Evolutionary conservation across 2,888 invertebrate species (phyloP), one percentile per base, ranked within the genome.

Genomic region (Caenorhabditis zanzibari): DNA sequence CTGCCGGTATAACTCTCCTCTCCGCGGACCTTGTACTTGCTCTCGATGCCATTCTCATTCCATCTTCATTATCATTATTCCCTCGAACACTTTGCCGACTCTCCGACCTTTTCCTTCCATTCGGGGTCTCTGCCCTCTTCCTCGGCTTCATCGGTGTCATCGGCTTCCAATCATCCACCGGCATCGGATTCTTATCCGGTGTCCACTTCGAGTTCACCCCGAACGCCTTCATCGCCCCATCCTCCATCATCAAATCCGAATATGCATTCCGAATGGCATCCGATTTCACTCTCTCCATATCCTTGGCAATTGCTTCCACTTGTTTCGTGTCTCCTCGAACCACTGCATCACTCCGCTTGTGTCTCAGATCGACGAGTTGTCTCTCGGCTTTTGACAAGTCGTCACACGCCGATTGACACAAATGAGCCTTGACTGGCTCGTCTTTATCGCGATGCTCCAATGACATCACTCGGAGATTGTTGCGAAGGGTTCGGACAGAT

Each of bases 191-290:
- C 71, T 75, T 81, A 54, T 88, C 85, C 14, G 85, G 84, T 10
- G 88, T 88, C 89, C 89, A 89, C 52, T 86, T 87, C 0, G 89
- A 89, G 41, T 88, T 84, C 35, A 89, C 86, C 16, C 89, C 89
- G 59, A 86, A 87, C n/a, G 89, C 88, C 26, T 82, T 84, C 81
- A 89, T 86, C 81, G 85, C 69, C 22, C 80, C 73, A 41, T 80
- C 84, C 22, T 87, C 87, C 64, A 86, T 85, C 52, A 89, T 81
- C 73, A 89, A 72, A 80, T 89, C 89, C 10, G 86, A 81, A 73
- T 89, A 89, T n/a, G 86, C 80, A 47, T 85, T 84, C 24, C 86
- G 77, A 26, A 89, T 81, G 14, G 87, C 88, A 54, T 85, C 83
- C 7, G 84, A 82, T 44, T 87, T 85, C 12, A 85, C 71, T 28